A percentile compares a stretch with the other conserved stretches of the same genome.
These are phyloP conservation scores for Lasiurus cinereus DNA, from an alignment of 2,113 vertebrate species.

Conservation along the genomic window DNA sequence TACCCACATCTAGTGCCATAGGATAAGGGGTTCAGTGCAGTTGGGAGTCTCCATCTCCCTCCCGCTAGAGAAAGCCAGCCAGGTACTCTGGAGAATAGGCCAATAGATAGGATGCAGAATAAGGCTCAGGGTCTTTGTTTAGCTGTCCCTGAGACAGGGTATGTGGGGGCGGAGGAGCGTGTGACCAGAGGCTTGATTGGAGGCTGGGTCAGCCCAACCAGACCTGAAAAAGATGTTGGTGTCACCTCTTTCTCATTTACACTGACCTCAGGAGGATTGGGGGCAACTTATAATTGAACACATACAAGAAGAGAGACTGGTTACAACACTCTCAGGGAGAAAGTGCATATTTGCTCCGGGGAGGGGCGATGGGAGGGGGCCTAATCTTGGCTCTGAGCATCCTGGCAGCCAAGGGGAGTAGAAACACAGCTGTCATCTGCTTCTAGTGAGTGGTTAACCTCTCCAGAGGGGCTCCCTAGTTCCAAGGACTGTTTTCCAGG, in stretches of 20 bases:
- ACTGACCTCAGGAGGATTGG: neutral
- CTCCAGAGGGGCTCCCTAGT: neutral
- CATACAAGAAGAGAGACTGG: accelerated
- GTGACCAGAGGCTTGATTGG: neutral
- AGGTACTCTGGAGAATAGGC: neutral
- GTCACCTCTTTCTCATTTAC: neutral
- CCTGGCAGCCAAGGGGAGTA: neutral
- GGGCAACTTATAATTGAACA: neutral
- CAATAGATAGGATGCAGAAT: neutral
- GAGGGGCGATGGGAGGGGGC: too few relatives aligned
- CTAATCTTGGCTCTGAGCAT: neutral
- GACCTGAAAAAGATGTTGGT: neutral
- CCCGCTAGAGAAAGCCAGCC: too few relatives aligned
- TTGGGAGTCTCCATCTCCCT: too few relatives aligned
- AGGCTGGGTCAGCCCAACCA: neutral
- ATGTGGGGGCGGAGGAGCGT: accelerated
- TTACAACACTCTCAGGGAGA: too few relatives aligned
- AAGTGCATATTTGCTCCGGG: too few relatives aligned
- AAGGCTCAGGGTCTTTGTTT: neutral
- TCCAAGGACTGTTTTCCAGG: neutral
- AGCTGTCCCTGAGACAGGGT: neutral
- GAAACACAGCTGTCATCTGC: neutral
- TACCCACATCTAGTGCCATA: neutral
- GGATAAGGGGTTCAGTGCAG: neutral
- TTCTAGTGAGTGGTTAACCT: accelerated